phyloP scores from a whole-genome alignment of 2,113 vertebrate species.

The Camelus dromedarius region DNA sequence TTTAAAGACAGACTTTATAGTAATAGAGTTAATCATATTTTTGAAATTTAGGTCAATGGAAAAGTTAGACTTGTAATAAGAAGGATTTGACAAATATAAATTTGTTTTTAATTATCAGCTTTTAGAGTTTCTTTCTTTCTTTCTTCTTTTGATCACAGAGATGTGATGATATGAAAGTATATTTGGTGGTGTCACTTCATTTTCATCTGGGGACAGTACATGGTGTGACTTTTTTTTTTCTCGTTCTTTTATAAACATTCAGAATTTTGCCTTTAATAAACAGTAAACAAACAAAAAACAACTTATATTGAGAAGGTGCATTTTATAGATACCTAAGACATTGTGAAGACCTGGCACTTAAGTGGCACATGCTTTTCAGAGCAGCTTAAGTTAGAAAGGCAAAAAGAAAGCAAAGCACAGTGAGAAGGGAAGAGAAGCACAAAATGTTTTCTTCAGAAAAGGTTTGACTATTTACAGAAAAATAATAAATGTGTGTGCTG shows the following conservation, averaged over 20 bases:
- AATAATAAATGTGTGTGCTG: not conserved
- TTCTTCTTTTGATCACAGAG: not conserved
- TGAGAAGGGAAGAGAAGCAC: not conserved
- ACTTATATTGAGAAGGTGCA: not conserved
- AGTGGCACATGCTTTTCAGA: not conserved
- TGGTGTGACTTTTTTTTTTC: not conserved
- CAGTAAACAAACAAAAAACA: not conserved
- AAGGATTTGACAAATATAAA: not conserved
- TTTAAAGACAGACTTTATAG: not conserved
- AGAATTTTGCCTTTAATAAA: not conserved
- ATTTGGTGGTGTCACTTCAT: not conserved
- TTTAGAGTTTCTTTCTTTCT: not conserved
- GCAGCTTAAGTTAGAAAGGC: not conserved
- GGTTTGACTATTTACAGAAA: not conserved
- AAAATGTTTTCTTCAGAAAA: not conserved
- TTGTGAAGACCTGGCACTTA: not conserved
- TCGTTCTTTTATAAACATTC: not conserved
- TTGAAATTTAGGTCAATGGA: not conserved
- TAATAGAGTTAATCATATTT: not conserved
- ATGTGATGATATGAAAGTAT: not conserved
- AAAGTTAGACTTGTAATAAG: not conserved
- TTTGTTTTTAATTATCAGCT: not conserved
- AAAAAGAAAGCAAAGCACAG: not conserved
- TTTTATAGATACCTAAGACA: not conserved
- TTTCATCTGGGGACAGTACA: not conserved